phyloP scores from a whole-genome alignment of 2,113 vertebrate species.

The Sinocyclocheilus anophthalmus region DNA sequence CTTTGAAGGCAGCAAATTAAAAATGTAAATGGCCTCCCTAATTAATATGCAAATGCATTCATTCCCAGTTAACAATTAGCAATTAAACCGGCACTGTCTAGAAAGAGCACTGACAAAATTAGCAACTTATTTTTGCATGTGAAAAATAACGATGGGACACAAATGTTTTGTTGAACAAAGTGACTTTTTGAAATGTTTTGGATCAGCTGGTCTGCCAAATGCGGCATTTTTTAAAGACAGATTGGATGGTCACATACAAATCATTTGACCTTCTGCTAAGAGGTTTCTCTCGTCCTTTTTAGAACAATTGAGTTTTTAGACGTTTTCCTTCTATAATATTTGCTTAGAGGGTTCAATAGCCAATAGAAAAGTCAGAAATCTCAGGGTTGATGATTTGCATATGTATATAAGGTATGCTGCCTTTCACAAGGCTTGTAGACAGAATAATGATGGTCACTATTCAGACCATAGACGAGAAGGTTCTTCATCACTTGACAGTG shows the following conservation, averaged over 20 bases:
- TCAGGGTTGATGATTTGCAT: slow-evolving; percentile 26
- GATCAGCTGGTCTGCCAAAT: slow-evolving; percentile 56
- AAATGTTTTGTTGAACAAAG: slow-evolving; percentile 98
- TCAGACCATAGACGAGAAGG: slow-evolving; percentile 72
- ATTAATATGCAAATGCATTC: slow-evolving; percentile 99
- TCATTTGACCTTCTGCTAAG: slow-evolving; percentile 16
- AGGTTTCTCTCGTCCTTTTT: neutral
- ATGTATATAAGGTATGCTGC: slow-evolving; percentile 18
- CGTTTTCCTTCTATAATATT: neutral
- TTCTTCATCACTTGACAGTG: slow-evolving; percentile 24
- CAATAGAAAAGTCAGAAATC: slow-evolving; percentile 25
- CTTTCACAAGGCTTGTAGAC: neutral
- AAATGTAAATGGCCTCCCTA: slow-evolving; percentile 99
- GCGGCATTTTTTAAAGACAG: neutral
- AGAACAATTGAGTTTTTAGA: neutral
- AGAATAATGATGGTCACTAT: slow-evolving; percentile 32
- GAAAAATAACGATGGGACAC: slow-evolving; percentile 96
- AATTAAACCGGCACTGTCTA: slow-evolving; percentile 99
- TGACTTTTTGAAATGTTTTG: slow-evolving; percentile 86
- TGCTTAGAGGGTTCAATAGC: slow-evolving; percentile 16
- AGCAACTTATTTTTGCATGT: slow-evolving; percentile 99
- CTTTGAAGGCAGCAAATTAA: slow-evolving; percentile 99
- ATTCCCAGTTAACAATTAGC: slow-evolving; percentile 99
- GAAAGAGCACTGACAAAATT: slow-evolving; percentile 99
- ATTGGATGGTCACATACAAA: neutral